Evolutionary conservation across 2,888 invertebrate species (phyloP).

Genomic region (Drosophila nigricruria): DNA sequence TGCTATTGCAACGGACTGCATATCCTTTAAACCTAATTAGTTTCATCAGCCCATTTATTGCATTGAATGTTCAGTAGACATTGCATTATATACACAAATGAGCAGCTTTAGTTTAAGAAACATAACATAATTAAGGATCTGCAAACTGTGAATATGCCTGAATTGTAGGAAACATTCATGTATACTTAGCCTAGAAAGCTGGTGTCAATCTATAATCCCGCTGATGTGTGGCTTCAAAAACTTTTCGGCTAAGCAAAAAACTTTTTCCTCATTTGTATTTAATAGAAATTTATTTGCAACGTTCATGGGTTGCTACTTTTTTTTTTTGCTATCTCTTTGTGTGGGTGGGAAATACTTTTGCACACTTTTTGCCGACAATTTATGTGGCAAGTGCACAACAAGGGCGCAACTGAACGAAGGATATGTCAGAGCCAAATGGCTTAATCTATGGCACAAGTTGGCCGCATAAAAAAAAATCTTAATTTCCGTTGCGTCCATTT

Average conservation of each 20-base stretch:
- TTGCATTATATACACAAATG: constrained; percentile 18
- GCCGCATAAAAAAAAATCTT: constrained; percentile 58
- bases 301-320: constrained; percentile 5
- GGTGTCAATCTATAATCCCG: constrained; percentile 31
- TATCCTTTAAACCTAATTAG: not conserved
- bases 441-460: constrained; percentile 50
- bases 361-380: constrained; percentile 66
- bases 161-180: not conserved
- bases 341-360: constrained; percentile 51
- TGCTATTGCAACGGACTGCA: not conserved
- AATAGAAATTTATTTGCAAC: constrained; percentile 68
- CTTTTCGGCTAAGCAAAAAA: constrained; percentile 38
- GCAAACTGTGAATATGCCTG: constrained; percentile 37
- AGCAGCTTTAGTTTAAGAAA: not conserved
- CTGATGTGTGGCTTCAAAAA: constrained; percentile 38
- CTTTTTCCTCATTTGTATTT: constrained; percentile 66
- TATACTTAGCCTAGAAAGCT: constrained; percentile 10
- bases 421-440: constrained; percentile 31
- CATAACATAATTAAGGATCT: constrained; percentile 42
- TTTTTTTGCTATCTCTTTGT: not conserved
- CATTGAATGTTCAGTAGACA: not conserved
- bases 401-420: not conserved
- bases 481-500: constrained; percentile 58
- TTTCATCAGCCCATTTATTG: not conserved
- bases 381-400: constrained; percentile 56